Conservation (phyloP, 2,797 vertebrate species). For the Menidia menidia region DNA sequence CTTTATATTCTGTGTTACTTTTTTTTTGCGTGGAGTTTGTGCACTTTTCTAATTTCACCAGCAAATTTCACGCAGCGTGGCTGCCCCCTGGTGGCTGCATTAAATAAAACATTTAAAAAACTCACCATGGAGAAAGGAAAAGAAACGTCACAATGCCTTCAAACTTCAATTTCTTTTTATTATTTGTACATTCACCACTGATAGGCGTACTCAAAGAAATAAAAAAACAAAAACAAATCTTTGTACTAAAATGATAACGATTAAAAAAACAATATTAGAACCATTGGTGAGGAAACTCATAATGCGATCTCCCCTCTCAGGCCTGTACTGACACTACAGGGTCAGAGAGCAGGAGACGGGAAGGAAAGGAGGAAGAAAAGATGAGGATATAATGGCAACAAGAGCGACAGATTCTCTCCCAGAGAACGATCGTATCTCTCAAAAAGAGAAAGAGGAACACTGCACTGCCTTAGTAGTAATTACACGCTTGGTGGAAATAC, state of each 20-base stretch:
- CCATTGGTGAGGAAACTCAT: conserved; percentile 77
- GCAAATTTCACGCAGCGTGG: conserved; percentile 19
- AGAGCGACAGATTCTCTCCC: conserved; percentile 48
- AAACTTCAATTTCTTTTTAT: conserved; percentile 81
- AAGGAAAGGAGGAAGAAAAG: conserved; percentile 30
- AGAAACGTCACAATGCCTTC: conserved; percentile 54
- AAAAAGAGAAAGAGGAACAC: conserved; percentile 63
- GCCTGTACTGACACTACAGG: conserved; percentile 57
- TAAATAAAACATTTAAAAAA: no score
- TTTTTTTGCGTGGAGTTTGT: neutral
- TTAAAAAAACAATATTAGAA: conserved; percentile 80
- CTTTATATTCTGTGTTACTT: neutral
- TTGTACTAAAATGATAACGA: conserved; percentile 83
- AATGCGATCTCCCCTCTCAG: conserved; percentile 64
- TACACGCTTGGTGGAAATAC: conserved; percentile 71
- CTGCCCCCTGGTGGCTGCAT: conserved; percentile 73
- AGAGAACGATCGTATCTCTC: conserved; percentile 52
- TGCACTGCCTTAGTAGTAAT: conserved; percentile 71
- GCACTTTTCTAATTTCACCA: neutral
- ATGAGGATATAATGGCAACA: conserved; percentile 59
- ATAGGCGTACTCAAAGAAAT: conserved; percentile 84
- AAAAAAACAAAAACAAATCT: conserved; percentile 72
- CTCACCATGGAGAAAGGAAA: neutral
- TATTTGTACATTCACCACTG: conserved; percentile 90
- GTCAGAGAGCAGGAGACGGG: conserved; percentile 43